A percentile compares a stretch with the other conserved stretches of the same genome.
Evolutionary conservation across 2,113 vertebrate genomes (phyloP).

Genomic region (Bothrops jararaca): DNA sequence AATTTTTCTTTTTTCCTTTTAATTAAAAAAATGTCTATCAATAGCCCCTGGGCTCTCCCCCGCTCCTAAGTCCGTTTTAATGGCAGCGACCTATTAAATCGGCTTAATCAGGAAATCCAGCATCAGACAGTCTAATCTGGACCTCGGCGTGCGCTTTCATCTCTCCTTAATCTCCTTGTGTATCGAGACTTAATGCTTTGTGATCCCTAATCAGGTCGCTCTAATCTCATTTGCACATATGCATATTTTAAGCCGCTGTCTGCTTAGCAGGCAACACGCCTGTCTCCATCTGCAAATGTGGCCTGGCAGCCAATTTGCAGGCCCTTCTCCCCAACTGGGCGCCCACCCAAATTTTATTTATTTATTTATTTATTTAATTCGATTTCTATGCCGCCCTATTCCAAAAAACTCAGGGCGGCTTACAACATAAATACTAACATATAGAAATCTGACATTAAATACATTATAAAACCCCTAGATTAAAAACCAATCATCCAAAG

Average conservation of each 20-base stretch:
- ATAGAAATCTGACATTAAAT: no score
- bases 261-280: background rate
- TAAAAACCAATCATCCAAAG: no score
- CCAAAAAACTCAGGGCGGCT: no score
- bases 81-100: background rate
- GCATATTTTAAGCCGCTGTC: conserved; percentile 26
- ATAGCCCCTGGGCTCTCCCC: background rate
- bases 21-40: background rate
- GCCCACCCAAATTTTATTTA: background rate
- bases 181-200: conserved; percentile 11
- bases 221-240: conserved; percentile 27
- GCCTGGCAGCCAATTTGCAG: background rate
- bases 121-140: conserved; percentile 12
- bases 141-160: conserved; percentile 19
- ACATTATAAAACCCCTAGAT: no score
- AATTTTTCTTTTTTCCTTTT: background rate
- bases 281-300: background rate
- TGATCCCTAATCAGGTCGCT: conserved; percentile 5
- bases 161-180: conserved; percentile 16
- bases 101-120: conserved; percentile 7
- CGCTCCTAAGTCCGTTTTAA: background rate
- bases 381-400: no score
- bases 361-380: no score
- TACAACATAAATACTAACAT: no score
- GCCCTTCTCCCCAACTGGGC: background rate